Evolutionary conservation across 2,797 vertebrate genomes (phyloP).

Genomic region (Zalophus californianus): DNA sequence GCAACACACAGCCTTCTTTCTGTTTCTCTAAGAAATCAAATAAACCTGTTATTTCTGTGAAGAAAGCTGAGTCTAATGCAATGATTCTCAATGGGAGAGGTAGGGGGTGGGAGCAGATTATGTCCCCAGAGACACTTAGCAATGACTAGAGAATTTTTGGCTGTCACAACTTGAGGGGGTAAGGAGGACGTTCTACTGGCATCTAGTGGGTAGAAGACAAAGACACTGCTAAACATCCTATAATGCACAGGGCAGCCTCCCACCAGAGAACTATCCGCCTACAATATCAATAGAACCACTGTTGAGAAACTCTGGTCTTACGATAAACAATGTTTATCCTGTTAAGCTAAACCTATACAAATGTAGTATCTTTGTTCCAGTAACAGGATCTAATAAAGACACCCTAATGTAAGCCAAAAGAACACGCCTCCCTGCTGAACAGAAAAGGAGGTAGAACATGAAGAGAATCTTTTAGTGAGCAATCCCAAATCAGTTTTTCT

Average conservation of each 20-base stretch:
- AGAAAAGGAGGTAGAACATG: not conserved
- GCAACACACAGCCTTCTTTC: not conserved
- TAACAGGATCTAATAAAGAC: not conserved
- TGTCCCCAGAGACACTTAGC: not conserved
- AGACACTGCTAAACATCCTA: not conserved
- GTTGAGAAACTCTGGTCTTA: not conserved
- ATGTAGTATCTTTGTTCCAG: not conserved
- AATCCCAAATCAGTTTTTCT: slow-evolving; percentile 55
- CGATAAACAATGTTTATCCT: not conserved
- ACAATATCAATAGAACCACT: not conserved
- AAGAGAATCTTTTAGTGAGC: not conserved
- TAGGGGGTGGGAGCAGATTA: not conserved
- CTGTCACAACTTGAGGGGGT: not conserved
- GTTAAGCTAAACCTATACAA: slow-evolving; percentile 5
- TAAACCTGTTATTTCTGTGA: not conserved
- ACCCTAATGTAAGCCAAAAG: not conserved
- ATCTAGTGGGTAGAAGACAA: not conserved
- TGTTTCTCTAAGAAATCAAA: slow-evolving; percentile 19
- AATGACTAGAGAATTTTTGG: not conserved
- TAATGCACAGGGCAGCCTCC: not conserved
- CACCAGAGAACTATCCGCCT: slow-evolving; percentile 26
- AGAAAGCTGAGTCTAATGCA: not conserved
- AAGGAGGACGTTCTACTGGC: not conserved
- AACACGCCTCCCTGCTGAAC: not conserved
- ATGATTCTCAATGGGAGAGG: not conserved